A percentile compares a stretch with the other conserved stretches of the same genome.
Conservation (phyloP, 2,797 vertebrate genomes). For the Onychomys arenicola region DNA sequence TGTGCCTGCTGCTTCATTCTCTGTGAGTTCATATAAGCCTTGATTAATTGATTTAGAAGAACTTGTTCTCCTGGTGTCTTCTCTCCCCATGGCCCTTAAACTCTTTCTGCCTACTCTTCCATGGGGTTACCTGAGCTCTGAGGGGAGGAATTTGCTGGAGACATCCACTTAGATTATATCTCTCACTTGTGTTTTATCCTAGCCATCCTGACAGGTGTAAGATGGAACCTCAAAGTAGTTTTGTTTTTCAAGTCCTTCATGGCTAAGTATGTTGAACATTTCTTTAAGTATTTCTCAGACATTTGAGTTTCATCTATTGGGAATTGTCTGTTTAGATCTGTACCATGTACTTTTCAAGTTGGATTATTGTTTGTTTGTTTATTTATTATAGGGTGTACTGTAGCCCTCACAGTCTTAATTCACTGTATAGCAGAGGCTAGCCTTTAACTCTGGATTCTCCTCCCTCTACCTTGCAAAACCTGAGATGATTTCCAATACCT, state of each 20-base stretch:
- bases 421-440: neutral
- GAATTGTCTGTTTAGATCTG: too few relatives aligned
- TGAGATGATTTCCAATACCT: neutral
- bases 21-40: neutral
- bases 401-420: neutral
- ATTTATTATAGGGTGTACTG: neutral
- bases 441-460: neutral
- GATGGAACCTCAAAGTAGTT: neutral
- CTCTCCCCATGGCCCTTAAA: neutral
- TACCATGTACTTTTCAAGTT: neutral
- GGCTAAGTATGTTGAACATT: neutral
- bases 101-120: neutral
- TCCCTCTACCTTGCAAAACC: neutral
- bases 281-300: neutral
- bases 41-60: neutral
- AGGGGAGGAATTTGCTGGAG: too few relatives aligned
- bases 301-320: neutral
- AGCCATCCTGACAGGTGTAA: neutral
- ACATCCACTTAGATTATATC: neutral
- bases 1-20: too few relatives aligned
- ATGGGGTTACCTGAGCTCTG: neutral
- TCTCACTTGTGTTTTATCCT: too few relatives aligned
- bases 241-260: neutral
- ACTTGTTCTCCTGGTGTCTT: neutral
- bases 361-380: neutral